Evolutionary conservation across 92 coral and sea anemone genomes (phyloP).

Genomic region (Heteractis magnifica): DNA sequence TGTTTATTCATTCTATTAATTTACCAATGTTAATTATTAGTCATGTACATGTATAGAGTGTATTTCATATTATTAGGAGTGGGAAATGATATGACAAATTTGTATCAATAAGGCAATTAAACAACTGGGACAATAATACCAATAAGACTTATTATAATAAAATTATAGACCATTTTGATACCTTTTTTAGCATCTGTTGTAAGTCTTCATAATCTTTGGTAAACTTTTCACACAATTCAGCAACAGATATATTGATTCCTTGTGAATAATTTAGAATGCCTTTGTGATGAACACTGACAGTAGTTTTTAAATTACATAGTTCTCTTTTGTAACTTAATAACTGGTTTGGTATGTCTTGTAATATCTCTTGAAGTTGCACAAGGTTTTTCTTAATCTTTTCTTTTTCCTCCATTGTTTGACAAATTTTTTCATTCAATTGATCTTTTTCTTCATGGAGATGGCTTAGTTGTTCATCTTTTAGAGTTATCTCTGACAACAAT

Average conservation of each 20-base stretch:
- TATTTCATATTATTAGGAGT: too few species aligned
- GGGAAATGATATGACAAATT: too few species aligned
- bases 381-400: slow-evolving; percentile 20
- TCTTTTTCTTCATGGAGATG: slow-evolving; percentile 27
- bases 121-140: background rate
- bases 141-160: background rate
- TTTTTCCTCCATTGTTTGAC: slow-evolving; percentile 12
- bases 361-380: slow-evolving; percentile 9
- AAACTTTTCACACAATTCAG: slow-evolving; percentile 33
- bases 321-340: slow-evolving; percentile 40
- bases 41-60: too few species aligned
- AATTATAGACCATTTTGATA: background rate
- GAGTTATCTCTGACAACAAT: slow-evolving; percentile 32
- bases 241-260: slow-evolving; percentile 25
- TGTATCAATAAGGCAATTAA: too few species aligned
- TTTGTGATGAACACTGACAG: slow-evolving; percentile 28
- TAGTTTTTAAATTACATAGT: slow-evolving; percentile 38
- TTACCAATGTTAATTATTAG: too few species aligned
- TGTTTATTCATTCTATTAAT: too few species aligned
- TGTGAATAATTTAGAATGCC: slow-evolving; percentile 19
- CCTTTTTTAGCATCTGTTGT: slow-evolving; percentile 22
- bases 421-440: background rate
- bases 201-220: background rate
- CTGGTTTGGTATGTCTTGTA: slow-evolving; percentile 24
- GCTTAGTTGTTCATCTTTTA: slow-evolving; percentile 49